These are phyloP conservation scores for Daptonema setosum DNA, from an alignment of 2,888 invertebrate genomes.

Conservation along the genomic window DNA sequence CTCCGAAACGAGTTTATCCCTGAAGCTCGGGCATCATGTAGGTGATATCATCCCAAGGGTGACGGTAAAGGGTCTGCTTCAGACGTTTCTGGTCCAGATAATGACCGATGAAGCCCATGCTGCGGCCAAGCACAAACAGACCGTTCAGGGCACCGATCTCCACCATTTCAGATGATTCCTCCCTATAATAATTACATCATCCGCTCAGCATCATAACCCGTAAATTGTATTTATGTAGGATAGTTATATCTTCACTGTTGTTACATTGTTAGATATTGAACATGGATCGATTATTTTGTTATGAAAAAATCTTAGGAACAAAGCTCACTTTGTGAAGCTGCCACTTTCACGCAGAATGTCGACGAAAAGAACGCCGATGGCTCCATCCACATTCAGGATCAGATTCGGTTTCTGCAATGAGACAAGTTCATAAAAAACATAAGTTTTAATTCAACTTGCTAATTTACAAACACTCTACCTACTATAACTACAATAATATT, in stretches of 20 bases:
- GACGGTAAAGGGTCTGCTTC: conserved; percentile 93
- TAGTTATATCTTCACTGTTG: no score
- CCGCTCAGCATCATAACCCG: not conserved
- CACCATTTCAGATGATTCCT: conserved; percentile 90
- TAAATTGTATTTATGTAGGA: no score
- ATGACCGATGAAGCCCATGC: conserved; percentile 92
- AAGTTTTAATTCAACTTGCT: no score
- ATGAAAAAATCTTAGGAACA: no score
- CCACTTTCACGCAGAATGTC: conserved; percentile 82
- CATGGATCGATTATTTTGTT: no score
- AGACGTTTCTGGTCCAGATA: conserved; percentile 93
- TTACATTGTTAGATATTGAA: no score
- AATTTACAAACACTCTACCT: no score
- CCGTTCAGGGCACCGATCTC: conserved; percentile 94
- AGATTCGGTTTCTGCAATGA: conserved; percentile 71
- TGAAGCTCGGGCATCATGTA: conserved; percentile 60
- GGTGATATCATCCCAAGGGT: conserved; percentile 98
- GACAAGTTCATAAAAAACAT: no score
- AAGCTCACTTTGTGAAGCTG: conserved; percentile 57
- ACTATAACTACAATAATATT: no score
- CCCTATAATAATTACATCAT: conserved; percentile 34
- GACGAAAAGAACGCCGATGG: conserved; percentile 88
- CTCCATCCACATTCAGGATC: conserved; percentile 94
- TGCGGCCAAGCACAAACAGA: conserved; percentile 84
- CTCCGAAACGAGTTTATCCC: no score